Percentiles rank a stretch among this genome's conserved stretches.
phyloP scores from a whole-genome alignment of 2,113 vertebrate genomes.

The Esox niger region DNA sequence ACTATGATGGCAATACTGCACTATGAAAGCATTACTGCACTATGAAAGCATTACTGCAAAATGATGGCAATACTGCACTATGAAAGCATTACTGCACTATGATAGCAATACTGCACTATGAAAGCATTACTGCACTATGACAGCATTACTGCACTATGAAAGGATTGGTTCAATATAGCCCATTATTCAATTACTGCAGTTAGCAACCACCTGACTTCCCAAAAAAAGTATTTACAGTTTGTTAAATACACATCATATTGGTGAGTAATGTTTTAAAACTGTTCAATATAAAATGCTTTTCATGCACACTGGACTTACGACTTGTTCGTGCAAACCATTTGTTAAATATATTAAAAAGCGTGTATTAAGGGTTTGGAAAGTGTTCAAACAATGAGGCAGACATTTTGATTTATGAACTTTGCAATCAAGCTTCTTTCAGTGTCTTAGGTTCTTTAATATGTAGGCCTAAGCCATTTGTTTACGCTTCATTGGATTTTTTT shows the following conservation, averaged over 20 bases:
- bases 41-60: no score
- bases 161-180: conserved; percentile 6
- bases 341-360: conserved; percentile 27
- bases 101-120: no score
- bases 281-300: conserved; percentile 22
- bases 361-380: conserved; percentile 26
- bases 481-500: conserved; percentile 2
- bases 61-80: no score
- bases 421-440: conserved; percentile 30
- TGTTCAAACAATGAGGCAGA: conserved; percentile 3
- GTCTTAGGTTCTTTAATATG: conserved; percentile 5
- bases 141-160: no score
- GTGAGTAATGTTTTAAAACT: conserved; percentile 16
- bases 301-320: conserved; percentile 15
- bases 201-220: conserved; percentile 26
- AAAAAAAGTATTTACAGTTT: conserved; percentile 12
- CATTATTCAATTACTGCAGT: conserved; percentile 17
- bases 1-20: no score
- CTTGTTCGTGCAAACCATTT: conserved; percentile 21
- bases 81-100: no score
- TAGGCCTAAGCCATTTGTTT: conserved; percentile 5
- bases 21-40: no score
- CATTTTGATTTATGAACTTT: conserved; percentile 42
- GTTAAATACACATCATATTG: conserved; percentile 10
- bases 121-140: no score